A percentile compares a stretch with the other conserved stretches of the same genome.
phyloP scores from a whole-genome alignment of 2,797 vertebrate genomes.

The Moxostoma hubbsi region DNA sequence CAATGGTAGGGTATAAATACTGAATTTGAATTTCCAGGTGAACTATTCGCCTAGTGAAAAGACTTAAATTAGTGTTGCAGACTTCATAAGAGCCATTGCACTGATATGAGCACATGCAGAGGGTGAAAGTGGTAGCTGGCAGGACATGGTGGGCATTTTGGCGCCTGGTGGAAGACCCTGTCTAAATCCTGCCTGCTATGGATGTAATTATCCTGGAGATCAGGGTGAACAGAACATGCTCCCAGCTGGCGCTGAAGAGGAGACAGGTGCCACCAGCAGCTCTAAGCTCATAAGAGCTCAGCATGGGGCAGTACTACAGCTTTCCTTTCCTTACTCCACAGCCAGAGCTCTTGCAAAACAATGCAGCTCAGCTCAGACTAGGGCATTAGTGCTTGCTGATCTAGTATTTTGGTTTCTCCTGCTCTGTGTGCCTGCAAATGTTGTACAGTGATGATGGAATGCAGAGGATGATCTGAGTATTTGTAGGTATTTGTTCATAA shows the following conservation, averaged over 20 bases:
- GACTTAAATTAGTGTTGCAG: too few relatives aligned
- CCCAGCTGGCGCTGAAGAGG: conserved; percentile 75
- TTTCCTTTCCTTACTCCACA: not conserved
- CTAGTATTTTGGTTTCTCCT: not conserved
- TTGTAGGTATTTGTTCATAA: too few relatives aligned
- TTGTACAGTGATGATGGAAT: conserved; percentile 3
- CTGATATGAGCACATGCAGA: not conserved
- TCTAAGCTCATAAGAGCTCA: conserved; percentile 1
- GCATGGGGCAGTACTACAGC: not conserved
- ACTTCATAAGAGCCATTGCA: not conserved
- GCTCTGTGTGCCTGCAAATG: not conserved
- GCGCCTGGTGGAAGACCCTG: conserved; percentile 59
- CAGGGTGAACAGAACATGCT: conserved; percentile 73
- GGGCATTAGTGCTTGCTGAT: not conserved
- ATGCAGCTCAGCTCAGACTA: not conserved
- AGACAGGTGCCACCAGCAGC: conserved; percentile 69
- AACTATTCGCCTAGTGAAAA: too few relatives aligned
- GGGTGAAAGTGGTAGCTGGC: conserved; percentile 45
- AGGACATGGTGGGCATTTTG: conserved; percentile 59
- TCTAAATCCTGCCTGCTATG: conserved; percentile 79
- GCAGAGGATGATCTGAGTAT: too few relatives aligned
- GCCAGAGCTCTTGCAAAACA: not conserved
- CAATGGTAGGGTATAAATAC: too few relatives aligned
- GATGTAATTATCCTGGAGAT: conserved; percentile 74
- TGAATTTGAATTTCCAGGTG: too few relatives aligned